phyloP scores from a whole-genome alignment of 2,797 vertebrate species.

The Anguilla megastoma region DNA sequence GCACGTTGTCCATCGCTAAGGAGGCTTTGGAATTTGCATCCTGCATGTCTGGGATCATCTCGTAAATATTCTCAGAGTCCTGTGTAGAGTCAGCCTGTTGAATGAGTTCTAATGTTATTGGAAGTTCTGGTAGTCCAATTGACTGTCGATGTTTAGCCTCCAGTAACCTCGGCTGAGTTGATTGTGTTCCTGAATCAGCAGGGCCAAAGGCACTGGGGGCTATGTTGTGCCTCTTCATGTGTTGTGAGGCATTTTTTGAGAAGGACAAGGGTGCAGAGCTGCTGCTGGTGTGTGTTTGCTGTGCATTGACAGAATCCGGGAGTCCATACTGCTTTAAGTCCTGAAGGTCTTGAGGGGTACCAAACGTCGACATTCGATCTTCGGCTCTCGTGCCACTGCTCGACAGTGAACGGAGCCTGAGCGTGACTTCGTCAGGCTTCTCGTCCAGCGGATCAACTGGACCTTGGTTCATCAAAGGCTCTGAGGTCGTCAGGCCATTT shows the following conservation, averaged over 20 bases:
- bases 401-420: background rate
- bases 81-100: slow-evolving; percentile 46
- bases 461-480: background rate
- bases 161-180: background rate
- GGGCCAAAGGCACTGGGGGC: slow-evolving; percentile 13
- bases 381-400: slow-evolving; percentile 35
- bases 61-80: slow-evolving; percentile 38
- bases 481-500: slow-evolving; percentile 14
- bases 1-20: slow-evolving; percentile 3
- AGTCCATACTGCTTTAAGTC: slow-evolving; percentile 32
- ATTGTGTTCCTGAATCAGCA: slow-evolving; percentile 22
- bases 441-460: background rate
- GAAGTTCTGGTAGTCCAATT: background rate
- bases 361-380: slow-evolving; percentile 58
- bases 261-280: background rate
- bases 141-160: background rate
- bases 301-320: background rate
- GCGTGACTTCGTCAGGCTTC: background rate
- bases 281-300: background rate
- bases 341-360: slow-evolving; percentile 47
- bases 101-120: background rate
- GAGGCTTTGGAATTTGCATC: slow-evolving; percentile 24
- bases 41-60: slow-evolving; percentile 49
- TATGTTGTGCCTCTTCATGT: slow-evolving; percentile 23
- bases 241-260: background rate